These are phyloP conservation scores for Allobates femoralis DNA, from an alignment of 2,797 vertebrate species.

Conservation along the genomic window DNA sequence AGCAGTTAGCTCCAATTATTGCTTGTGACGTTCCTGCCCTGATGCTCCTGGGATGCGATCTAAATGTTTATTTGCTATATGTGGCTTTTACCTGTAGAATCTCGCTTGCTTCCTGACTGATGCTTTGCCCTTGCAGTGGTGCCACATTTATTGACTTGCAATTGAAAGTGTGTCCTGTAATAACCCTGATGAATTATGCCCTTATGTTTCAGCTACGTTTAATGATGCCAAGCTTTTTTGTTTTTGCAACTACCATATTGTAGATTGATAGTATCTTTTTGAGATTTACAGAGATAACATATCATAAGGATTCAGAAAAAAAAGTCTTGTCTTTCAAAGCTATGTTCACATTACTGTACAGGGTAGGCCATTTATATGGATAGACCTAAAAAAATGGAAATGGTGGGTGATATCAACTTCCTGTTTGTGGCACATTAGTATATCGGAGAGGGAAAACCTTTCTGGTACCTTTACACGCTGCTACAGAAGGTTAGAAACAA, in stretches of 20 bases:
- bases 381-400: too few relatives aligned
- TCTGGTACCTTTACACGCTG: too few relatives aligned
- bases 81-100: constrained; percentile 16
- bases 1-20: constrained; percentile 6
- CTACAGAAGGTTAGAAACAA: too few relatives aligned
- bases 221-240: not conserved
- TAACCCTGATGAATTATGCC: constrained; percentile 14
- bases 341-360: too few relatives aligned
- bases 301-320: too few relatives aligned
- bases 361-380: too few relatives aligned
- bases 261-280: not conserved
- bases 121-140: constrained; percentile 1
- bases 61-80: constrained; percentile 3
- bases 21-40: constrained; percentile 10
- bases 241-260: not conserved
- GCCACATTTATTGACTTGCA: not conserved
- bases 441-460: too few relatives aligned
- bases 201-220: not conserved
- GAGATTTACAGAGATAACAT: too few relatives aligned
- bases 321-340: too few relatives aligned
- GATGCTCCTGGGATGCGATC: constrained; percentile 17
- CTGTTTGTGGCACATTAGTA: too few relatives aligned
- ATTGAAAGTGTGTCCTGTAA: not conserved
- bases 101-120: not conserved
- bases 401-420: too few relatives aligned